A percentile compares a stretch with the other conserved stretches of the same genome.
phyloP scores from a whole-genome alignment of 2,888 invertebrate species.

The Drosophila buzzatii region DNA sequence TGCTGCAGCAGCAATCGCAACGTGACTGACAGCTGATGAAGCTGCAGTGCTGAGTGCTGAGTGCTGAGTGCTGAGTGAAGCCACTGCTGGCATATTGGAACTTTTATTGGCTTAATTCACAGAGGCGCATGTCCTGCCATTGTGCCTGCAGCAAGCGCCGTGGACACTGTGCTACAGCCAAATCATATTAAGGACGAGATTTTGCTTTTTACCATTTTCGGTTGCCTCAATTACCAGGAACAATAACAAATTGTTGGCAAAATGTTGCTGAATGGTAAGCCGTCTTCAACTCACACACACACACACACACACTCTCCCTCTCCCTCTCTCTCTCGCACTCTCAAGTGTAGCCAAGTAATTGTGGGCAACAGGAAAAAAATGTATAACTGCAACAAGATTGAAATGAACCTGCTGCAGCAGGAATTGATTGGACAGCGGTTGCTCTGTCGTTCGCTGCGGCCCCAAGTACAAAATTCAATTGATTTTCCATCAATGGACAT shows the following conservation, averaged over 20 bases:
- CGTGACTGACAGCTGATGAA: conserved; percentile 28
- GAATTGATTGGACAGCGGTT: conserved; percentile 52
- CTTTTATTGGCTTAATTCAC: conserved; percentile 54
- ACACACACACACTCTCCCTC: too few species aligned
- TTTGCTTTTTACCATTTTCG: conserved; percentile 24
- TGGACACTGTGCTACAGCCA: conserved; percentile 33
- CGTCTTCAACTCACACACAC: too few species aligned
- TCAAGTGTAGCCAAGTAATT: conserved; percentile 41
- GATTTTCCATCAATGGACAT: conserved; percentile 65
- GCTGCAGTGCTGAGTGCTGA: neutral
- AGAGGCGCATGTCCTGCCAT: conserved; percentile 17
- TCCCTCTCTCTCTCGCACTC: neutral
- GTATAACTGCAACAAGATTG: conserved; percentile 50
- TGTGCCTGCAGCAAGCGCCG: conserved; percentile 8
- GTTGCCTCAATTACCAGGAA: conserved; percentile 26
- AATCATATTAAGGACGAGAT: conserved; percentile 55
- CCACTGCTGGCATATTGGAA: conserved; percentile 31
- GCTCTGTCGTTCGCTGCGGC: neutral
- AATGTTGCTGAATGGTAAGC: conserved; percentile 6
- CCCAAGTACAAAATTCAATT: conserved; percentile 56
- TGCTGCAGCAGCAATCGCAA: conserved; percentile 24
- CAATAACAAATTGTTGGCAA: conserved; percentile 4
- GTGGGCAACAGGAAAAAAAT: conserved; percentile 18
- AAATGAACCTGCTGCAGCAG: conserved; percentile 40
- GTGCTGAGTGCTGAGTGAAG: neutral